A percentile compares a stretch with the other conserved stretches of the same genome.
Conservation (phyloP, 2,888 invertebrate genomes). For the Cephus sareptanus region DNA sequence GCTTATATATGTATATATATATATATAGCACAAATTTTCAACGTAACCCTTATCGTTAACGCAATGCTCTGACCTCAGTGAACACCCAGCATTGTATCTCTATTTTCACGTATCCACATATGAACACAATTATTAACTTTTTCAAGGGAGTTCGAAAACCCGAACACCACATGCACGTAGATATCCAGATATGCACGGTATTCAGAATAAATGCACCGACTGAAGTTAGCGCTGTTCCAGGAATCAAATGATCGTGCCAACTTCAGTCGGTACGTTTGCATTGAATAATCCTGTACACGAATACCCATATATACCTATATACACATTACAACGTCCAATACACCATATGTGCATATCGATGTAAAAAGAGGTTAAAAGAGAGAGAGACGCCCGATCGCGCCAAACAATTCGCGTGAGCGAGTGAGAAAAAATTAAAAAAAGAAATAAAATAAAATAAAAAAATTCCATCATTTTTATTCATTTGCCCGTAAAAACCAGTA, state of each 20-base stretch:
- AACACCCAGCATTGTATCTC: background rate
- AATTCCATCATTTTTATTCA: constrained; percentile 33
- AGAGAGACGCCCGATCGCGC: background rate
- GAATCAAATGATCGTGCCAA: background rate
- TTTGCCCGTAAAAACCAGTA: constrained; percentile 35
- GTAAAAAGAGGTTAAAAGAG: background rate
- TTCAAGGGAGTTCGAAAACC: background rate
- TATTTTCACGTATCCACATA: background rate
- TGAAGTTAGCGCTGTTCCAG: background rate
- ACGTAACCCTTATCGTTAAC: background rate
- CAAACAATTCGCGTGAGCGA: background rate
- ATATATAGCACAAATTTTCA: background rate
- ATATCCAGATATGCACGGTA: background rate
- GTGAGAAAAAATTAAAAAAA: background rate
- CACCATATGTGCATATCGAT: background rate
- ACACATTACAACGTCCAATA: too few species aligned
- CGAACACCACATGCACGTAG: background rate
- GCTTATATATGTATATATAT: background rate
- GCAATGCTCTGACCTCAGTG: background rate
- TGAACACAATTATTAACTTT: background rate
- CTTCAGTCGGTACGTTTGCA: background rate
- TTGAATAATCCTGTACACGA: background rate
- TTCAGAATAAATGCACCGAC: background rate
- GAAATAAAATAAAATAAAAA: background rate
- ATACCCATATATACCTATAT: background rate